Evolutionary conservation across 2,113 vertebrate species (phyloP), one percentile per base, ranked within the genome.

Genomic region (Anseranas semipalmata): DNA sequence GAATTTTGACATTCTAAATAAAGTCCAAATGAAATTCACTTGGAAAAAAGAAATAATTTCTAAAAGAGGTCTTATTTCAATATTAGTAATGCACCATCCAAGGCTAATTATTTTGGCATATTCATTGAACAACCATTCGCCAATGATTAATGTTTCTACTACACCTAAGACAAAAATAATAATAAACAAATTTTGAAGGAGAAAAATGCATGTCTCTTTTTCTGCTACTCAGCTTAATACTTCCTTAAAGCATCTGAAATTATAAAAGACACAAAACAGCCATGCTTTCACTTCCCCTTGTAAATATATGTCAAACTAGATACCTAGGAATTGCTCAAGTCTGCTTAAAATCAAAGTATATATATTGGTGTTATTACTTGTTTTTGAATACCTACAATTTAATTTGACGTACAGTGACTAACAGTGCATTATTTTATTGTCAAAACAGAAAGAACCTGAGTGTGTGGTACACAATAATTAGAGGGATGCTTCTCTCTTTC

Each of bases 21-120:
- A 83, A n/a, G 7, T n/a, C 32, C 15, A 41, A 33, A 60, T 32
- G 12, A 75, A n/a, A 75, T 45, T 58, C 14, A 7, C 17, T 20
- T 35, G 12, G 15, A 10, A 7, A 22, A 10, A 14, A 21, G 48
- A 21, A 50, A 50, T 35, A 3, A 53, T 76, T 53, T 82, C 15
- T 12, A 43, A 66, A 73, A 52, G 6, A 56, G 5, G 0, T 0
- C 0, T 82, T 1, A 21, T 43, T 82, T 66, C 6, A 48, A 60
- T 48, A 78, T 50, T 62, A 62, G 33, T 30, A 25, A 4, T 7
- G 56, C 5, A 73, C 4, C 8, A 45, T 14, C 3, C 12, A 16
- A 50, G 27, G 5, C 13, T 62, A 48, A 45, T 37, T 56, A 56
- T 45, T 78, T 67, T 87, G 19, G 4, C 13, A 50, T 58, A 74